phyloP scores from a whole-genome alignment of 2,888 invertebrate species.

The Gasteruption jaculator region DNA sequence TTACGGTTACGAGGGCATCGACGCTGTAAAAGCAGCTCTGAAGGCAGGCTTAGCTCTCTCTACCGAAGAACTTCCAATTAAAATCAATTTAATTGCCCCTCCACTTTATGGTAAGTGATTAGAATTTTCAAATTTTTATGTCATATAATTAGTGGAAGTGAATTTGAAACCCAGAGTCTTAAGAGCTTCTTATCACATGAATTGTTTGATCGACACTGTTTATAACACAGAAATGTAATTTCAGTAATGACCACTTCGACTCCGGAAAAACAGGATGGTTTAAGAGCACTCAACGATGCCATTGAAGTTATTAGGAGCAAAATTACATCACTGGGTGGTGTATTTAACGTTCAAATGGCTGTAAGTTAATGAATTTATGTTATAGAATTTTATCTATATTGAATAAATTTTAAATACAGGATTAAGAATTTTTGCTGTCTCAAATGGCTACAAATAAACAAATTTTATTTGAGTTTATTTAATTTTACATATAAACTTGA shows the following conservation, averaged over 20 bases:
- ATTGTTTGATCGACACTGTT: too few species aligned
- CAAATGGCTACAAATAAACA: not conserved
- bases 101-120: constrained; percentile 76
- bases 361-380: constrained; percentile 56
- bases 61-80: constrained; percentile 91
- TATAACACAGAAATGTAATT: not conserved
- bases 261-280: constrained; percentile 90
- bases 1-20: constrained; percentile 97
- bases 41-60: constrained; percentile 86
- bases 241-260: constrained; percentile 97
- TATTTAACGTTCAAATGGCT: constrained; percentile 92
- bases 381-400: not conserved
- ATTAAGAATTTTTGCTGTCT: not conserved
- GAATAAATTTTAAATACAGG: not conserved
- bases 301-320: constrained; percentile 81
- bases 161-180: too few species aligned
- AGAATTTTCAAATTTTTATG: not conserved
- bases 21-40: constrained; percentile 93
- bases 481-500: constrained; percentile 8
- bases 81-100: constrained; percentile 98
- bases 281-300: constrained; percentile 84
- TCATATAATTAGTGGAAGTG: too few species aligned
- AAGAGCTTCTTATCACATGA: too few species aligned
- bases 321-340: constrained; percentile 81
- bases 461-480: not conserved